Conservation (phyloP, 2,888 invertebrate genomes). For the Coleophora flavipennella region DNA sequence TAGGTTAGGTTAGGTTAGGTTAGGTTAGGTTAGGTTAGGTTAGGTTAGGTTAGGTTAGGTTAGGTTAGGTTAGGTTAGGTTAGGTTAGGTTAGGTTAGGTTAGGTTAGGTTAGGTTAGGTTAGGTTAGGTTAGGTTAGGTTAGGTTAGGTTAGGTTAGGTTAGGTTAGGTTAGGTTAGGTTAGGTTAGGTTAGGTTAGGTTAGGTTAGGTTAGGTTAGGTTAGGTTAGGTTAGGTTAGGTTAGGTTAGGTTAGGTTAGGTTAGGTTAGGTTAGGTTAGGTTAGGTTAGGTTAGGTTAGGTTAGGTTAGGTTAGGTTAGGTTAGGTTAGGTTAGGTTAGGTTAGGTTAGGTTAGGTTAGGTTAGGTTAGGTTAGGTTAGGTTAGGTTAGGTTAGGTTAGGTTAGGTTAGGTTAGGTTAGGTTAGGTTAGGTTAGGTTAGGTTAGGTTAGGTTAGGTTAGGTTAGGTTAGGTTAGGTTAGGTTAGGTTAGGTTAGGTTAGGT, state of each 20-base stretch:
- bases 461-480: slow-evolving; percentile 7
- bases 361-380: slow-evolving; percentile 13
- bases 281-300: slow-evolving; percentile 9
- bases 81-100: slow-evolving; percentile 18
- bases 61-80: slow-evolving; percentile 16
- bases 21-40: slow-evolving; percentile 15
- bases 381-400: slow-evolving; percentile 11
- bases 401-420: slow-evolving; percentile 5
- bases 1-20: slow-evolving; percentile 15
- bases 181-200: slow-evolving; percentile 18
- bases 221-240: slow-evolving; percentile 11
- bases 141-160: slow-evolving; percentile 20
- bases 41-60: slow-evolving; percentile 16
- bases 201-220: slow-evolving; percentile 14
- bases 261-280: slow-evolving; percentile 10
- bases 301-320: slow-evolving; percentile 10
- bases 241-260: slow-evolving; percentile 10
- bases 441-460: slow-evolving; percentile 4
- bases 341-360: slow-evolving; percentile 10
- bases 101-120: slow-evolving; percentile 19
- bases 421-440: slow-evolving; percentile 7
- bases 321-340: slow-evolving; percentile 10
- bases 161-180: slow-evolving; percentile 20
- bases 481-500: slow-evolving; percentile 6
- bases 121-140: slow-evolving; percentile 19